Evolutionary conservation across 2,113 vertebrate genomes (phyloP), one percentile per base, ranked within the genome.

Genomic region (Theristicus caerulescens): DNA sequence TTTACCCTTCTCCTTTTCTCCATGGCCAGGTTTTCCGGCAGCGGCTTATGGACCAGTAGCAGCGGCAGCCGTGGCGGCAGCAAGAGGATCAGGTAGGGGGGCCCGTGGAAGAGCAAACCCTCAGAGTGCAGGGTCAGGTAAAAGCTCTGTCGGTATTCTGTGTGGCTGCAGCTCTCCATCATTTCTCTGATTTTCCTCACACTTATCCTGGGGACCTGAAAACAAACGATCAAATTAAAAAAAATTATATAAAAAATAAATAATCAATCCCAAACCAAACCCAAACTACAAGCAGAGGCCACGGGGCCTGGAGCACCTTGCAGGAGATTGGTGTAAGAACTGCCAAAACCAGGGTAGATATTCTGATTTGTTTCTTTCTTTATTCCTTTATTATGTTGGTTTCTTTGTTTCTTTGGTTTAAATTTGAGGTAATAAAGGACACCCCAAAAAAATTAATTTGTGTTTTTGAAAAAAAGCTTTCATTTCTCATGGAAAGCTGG

Each of bases 61-160:
- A 7, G 99, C 99, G 1, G 99, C 99, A 8, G 99, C 99, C 3
- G 99, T 99, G 98, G 99, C 99, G 1, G 99, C 99, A 69, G 99
- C 99, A 17, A 98, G 99, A 98, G 99, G 99, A 98, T 99, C 99
- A 99, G 99, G 99, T 99, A 99, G 99, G 99, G 98, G 98, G 98
- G 98, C 98, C 98, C 98, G 97, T 96, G 99, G 99, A 99, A 98
- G 98, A 99, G 99, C 99, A 98, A 99, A 99, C 98, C 98, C 98
- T 98, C 99, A 99, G 98, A 99, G 98, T 98, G 98, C 99, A 98
- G 99, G 99, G 99, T 98, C 99, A 99, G 99, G 98, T 99, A 98
- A 99, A 99, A 98, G 98, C 98, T 99, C 99, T 99, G 99, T 98
- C 97, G 98, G 98, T 98, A 98, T 98, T 99, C 99, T 98, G 92